These are phyloP conservation scores for Gymnoscopelus braueri DNA, from an alignment of 2,797 vertebrate species.

Conservation along the genomic window DNA sequence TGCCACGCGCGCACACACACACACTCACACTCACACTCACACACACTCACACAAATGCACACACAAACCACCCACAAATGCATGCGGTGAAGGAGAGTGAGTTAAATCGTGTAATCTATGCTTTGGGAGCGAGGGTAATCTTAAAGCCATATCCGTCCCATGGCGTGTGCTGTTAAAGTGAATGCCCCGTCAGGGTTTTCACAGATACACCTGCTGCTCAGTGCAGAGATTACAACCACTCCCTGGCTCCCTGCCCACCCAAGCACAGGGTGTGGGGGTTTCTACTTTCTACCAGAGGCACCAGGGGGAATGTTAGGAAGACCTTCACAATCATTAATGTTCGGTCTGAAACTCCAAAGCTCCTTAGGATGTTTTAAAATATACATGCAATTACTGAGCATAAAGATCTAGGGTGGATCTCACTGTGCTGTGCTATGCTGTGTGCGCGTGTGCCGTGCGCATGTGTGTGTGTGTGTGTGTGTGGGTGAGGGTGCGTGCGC, in stretches of 20 bases:
- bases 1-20: too few relatives aligned
- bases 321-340: conserved; percentile 39
- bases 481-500: conserved; percentile 4
- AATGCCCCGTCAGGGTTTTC: conserved; percentile 42
- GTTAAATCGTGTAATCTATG: conserved; percentile 39
- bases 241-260: conserved; percentile 37
- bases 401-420: conserved; percentile 20
- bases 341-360: conserved; percentile 46
- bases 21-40: too few relatives aligned
- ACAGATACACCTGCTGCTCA: conserved; percentile 41
- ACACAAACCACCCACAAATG: too few relatives aligned
- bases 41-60: too few relatives aligned
- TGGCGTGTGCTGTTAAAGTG: conserved; percentile 37
- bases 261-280: conserved; percentile 38
- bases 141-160: conserved; percentile 27
- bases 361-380: conserved; percentile 46
- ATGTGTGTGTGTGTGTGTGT: not conserved
- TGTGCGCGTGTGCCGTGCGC: not conserved
- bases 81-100: not conserved
- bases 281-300: conserved; percentile 35
- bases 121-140: conserved; percentile 33
- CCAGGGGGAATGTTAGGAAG: conserved; percentile 33
- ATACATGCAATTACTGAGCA: conserved; percentile 8
- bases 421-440: not conserved
- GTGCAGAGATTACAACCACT: conserved; percentile 60